Base-by-base conservation (phyloP, 2,113 vertebrate genomes). In the Sterrhoptilus dennistouni region DNA sequence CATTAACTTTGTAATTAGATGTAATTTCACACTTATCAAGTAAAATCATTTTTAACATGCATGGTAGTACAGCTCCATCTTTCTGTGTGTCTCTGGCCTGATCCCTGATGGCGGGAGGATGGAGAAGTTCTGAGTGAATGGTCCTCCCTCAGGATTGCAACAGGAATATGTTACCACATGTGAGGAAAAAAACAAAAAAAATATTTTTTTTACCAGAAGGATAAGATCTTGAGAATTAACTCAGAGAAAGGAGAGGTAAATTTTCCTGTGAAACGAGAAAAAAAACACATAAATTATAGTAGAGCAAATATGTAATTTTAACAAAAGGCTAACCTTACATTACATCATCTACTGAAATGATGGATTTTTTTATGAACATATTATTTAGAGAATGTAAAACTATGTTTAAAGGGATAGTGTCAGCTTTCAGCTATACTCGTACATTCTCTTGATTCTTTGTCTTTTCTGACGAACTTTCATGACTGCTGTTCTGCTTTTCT, bases 1-100 rank as follows among this genome's bases (percentile, higher is more conserved):
- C 89, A 93, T 97, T 97, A 97, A 96, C 93, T 97, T 97, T 94
- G 94, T 95, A 97, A 98, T 97, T 97, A 96, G 95, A 95, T 70
- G 83, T 94, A 97, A 97, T 98, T 98, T 97, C 65, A 53, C 79
- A 95, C 87, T 95, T 96, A 95, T 33, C 91, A 96, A 97, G 86
- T 89, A 81, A 94, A 95, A 85, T 93, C 3, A 36, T 84, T 96
- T 91, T 80, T 65, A 68, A 87, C 52, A 35, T 68, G 66, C 24
- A 45, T 12, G 6, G 44, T 60, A 92, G 23, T 80, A 59, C 77
- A 88, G 45, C 60, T 93, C 77, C 9, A 1, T 76, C 8, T 93
- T 96, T 33, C 50, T 49, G 29, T 47, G 9, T 64, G 35, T 60
- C 69, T 70, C 47, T 56, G 72, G 56, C 61, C 40, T 89, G 70